phyloP scores from a whole-genome alignment of 2,888 invertebrate genomes.

The Drosophila meridiana region DNA sequence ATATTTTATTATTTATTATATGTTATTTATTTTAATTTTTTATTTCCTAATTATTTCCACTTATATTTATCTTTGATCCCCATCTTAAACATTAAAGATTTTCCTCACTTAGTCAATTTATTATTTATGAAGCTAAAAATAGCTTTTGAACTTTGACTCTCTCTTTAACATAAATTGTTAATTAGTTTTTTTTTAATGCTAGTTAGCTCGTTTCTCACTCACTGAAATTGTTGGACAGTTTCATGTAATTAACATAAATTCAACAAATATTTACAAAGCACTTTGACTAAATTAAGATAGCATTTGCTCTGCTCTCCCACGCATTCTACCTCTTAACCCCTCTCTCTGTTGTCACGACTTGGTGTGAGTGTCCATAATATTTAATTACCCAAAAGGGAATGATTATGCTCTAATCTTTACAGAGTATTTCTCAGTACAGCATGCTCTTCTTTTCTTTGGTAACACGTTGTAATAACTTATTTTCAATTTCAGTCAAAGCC shows the following conservation, averaged over 20 bases:
- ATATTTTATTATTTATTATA: neutral
- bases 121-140: neutral
- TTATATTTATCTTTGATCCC: neutral
- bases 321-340: neutral
- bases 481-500: neutral
- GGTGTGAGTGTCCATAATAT: neutral
- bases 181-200: conserved; percentile 3
- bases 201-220: neutral
- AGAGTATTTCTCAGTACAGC: neutral
- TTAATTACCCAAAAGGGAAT: neutral
- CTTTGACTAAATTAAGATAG: neutral
- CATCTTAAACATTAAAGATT: neutral
- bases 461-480: neutral
- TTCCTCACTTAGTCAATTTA: neutral
- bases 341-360: neutral
- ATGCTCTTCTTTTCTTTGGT: neutral
- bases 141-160: neutral
- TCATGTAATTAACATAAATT: conserved; percentile 6
- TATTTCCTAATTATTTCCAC: neutral
- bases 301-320: neutral
- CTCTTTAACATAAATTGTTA: neutral
- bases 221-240: conserved; percentile 1
- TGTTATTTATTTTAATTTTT: neutral
- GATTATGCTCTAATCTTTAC: neutral
- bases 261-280: conserved; percentile 1